These are phyloP conservation scores for Pissodes strobi DNA, from an alignment of 1,140 invertebrate species.

Conservation along the genomic window DNA sequence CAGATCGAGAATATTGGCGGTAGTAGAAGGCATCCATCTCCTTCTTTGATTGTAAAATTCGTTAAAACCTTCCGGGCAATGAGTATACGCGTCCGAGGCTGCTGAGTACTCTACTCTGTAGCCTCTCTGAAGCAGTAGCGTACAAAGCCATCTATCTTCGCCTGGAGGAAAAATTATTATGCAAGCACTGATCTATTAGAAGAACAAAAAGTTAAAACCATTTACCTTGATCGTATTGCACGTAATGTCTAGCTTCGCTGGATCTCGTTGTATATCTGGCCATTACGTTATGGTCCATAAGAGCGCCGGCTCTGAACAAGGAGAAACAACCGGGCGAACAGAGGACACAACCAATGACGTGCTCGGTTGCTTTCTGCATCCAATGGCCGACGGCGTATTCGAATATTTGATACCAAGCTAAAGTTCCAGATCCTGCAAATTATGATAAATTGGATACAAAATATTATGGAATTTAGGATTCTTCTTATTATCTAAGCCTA, in stretches of 20 bases:
- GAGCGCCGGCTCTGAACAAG: conserved; percentile 81
- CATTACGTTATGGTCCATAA: conserved; percentile 93
- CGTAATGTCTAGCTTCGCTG: conserved; percentile 81
- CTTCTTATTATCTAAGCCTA: no score
- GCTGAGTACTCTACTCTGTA: conserved; percentile 90
- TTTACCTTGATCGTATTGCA: conserved; percentile 88
- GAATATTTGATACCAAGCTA: conserved; percentile 94
- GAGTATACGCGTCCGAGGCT: conserved; percentile 90
- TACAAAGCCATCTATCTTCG: conserved; percentile 87
- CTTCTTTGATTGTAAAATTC: conserved; percentile 89
- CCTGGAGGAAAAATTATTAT: no score
- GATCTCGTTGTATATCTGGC: conserved; percentile 81
- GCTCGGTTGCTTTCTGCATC: conserved; percentile 95
- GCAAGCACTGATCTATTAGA: no score
- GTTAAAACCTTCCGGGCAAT: conserved; percentile 83
- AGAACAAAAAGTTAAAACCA: no score
- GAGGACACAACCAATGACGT: conserved; percentile 86
- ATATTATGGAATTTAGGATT: no score
- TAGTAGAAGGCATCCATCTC: conserved; percentile 88
- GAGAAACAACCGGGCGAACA: conserved; percentile 93
- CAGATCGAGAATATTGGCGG: conserved; percentile 86
- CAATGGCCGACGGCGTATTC: conserved; percentile 94
- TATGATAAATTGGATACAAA: not conserved
- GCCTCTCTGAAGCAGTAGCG: conserved; percentile 81
- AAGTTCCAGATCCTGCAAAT: conserved; percentile 71